Percentiles rank a stretch among this genome's conserved stretches.
Evolutionary conservation across 2,888 invertebrate species (phyloP).

Genomic region (Scrobipalpa costella): DNA sequence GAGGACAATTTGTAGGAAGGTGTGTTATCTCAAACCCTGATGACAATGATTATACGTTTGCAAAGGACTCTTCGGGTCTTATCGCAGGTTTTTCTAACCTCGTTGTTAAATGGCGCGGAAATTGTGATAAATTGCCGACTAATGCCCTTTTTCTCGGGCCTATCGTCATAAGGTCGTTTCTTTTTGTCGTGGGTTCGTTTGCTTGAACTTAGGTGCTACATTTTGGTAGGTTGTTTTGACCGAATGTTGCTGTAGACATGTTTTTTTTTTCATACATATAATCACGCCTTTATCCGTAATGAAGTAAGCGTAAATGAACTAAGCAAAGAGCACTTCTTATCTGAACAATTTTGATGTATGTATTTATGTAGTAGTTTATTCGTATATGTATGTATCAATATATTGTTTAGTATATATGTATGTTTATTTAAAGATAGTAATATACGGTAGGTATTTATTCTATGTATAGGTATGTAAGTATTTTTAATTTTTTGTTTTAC

Average conservation of each 20-base stretch:
- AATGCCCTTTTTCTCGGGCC: slow-evolving; percentile 70
- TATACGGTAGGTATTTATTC: too few species aligned
- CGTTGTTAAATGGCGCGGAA: slow-evolving; percentile 74
- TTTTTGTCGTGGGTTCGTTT: slow-evolving; percentile 44
- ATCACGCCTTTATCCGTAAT: too few species aligned
- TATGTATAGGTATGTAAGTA: too few species aligned
- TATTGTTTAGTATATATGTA: too few species aligned
- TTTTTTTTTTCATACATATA: too few species aligned
- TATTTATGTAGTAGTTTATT: too few species aligned
- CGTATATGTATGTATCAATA: too few species aligned
- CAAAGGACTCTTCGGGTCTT: slow-evolving; percentile 64
- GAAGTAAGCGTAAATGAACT: too few species aligned
- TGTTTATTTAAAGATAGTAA: too few species aligned
- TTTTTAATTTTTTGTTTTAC: too few species aligned
- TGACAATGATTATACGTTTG: slow-evolving; percentile 51
- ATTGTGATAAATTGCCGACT: slow-evolving; percentile 76
- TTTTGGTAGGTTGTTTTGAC: background rate
- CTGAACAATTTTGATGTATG: too few species aligned
- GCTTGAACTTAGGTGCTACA: background rate
- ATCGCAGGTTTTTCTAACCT: slow-evolving; percentile 73
- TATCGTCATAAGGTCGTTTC: slow-evolving; percentile 58
- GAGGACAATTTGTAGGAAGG: background rate
- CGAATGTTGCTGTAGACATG: slow-evolving; percentile 65
- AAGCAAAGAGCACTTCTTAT: too few species aligned
- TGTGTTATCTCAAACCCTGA: slow-evolving; percentile 5